These are phyloP conservation scores for Anhinga rufa DNA, from an alignment of 2,113 vertebrate genomes.

Conservation along the genomic window DNA sequence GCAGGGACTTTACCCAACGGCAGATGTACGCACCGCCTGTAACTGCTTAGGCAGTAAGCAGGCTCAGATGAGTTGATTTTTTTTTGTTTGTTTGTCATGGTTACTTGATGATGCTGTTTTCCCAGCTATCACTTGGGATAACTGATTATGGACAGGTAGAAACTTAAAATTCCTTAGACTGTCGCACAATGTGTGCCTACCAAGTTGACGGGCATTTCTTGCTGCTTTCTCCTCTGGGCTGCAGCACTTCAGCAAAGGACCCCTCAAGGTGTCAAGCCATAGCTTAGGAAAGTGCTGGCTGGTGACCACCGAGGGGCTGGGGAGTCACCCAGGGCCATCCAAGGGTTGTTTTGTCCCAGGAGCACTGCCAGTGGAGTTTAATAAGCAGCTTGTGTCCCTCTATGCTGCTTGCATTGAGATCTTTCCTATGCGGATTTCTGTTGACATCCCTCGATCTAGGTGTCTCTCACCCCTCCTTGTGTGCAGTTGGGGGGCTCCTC, in stretches of 20 bases:
- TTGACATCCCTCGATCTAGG: neutral
- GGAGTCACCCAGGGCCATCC: fast-evolving
- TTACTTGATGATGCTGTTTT: neutral
- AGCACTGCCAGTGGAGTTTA: fast-evolving
- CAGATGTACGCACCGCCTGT: neutral
- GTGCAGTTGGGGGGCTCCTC: neutral
- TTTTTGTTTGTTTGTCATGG: neutral
- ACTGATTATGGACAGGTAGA: neutral
- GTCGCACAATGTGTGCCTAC: fast-evolving
- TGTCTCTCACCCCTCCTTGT: neutral
- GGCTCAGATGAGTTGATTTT: neutral
- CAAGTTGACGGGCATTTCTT: neutral
- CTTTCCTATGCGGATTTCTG: neutral
- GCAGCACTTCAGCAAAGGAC: neutral
- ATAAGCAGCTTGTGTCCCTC: neutral
- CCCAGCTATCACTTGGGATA: neutral
- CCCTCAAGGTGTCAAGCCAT: neutral
- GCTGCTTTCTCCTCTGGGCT: neutral
- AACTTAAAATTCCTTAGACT: neutral
- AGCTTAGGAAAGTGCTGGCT: neutral
- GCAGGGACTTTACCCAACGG: neutral
- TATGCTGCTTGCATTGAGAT: fast-evolving
- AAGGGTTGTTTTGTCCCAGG: neutral
- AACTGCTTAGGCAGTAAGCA: neutral
- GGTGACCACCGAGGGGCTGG: neutral